Conservation (phyloP, 1,140 invertebrate species). For the Philotrypesis tridentata region DNA sequence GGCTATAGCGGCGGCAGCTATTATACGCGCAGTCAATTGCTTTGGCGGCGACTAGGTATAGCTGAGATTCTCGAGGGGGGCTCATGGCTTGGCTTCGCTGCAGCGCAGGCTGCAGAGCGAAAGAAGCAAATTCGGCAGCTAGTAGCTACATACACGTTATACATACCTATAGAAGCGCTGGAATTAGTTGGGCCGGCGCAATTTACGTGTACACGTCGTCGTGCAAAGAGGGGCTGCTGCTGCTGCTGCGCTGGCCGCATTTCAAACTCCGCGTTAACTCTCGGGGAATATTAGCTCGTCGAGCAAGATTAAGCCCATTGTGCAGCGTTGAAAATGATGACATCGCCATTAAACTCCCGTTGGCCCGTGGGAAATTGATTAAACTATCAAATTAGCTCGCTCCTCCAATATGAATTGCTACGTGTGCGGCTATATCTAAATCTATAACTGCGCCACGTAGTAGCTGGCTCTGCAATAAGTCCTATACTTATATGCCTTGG, state of each 20-base stretch:
- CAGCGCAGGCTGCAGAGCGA: too few relatives aligned
- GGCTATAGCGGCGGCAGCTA: too few relatives aligned
- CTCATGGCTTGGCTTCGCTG: too few relatives aligned
- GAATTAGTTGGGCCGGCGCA: constrained; percentile 47
- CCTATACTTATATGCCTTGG: too few relatives aligned
- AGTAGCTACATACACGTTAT: too few relatives aligned
- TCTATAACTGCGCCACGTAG: too few relatives aligned
- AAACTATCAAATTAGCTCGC: constrained; percentile 75
- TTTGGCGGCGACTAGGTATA: too few relatives aligned
- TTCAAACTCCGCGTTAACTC: constrained; percentile 73
- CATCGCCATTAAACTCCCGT: constrained; percentile 74
- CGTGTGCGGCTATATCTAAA: constrained; percentile 19
- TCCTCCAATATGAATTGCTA: constrained; percentile 69
- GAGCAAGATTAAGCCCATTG: constrained; percentile 73
- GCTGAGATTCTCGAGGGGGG: too few relatives aligned
- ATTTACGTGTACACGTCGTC: constrained; percentile 35
- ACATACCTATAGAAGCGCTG: background rate
- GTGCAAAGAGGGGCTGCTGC: background rate
- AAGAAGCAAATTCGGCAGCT: constrained; percentile 14
- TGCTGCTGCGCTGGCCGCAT: constrained; percentile 58
- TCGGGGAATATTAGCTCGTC: constrained; percentile 73
- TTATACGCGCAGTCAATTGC: too few relatives aligned
- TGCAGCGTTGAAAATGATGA: constrained; percentile 74
- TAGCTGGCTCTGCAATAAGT: too few relatives aligned
- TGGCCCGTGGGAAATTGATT: constrained; percentile 73